Evolutionary conservation across 1,140 invertebrate species (phyloP), one percentile per base, ranked within the genome.

Genomic region (Trigoniulus corallinus): DNA sequence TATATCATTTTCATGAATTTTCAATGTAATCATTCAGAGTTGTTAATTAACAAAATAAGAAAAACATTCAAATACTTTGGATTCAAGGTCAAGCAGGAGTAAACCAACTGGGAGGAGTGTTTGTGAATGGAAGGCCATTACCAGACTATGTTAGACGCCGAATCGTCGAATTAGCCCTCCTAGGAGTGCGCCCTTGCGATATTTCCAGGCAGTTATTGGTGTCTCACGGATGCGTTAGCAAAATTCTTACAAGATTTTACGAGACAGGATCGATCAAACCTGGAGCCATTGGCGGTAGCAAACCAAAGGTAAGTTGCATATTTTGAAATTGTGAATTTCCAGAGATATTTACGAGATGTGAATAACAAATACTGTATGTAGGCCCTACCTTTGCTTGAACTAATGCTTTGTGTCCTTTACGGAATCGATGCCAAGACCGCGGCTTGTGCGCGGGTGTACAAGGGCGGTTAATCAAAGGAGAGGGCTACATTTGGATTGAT

Each of bases 191-290:
- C 49, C 92, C 92, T 10, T 96, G 92, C 66, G 92, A 96, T 69
- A 97, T 96, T 64, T 93, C 88, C 2, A 69, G 92, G 42, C 88
- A 94, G 63, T 72, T 97, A 24, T 74, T 93, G 12, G 94, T 98
- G 4, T 95, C 89, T 0, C 92, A 97, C 64, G 93, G 93, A 55
- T 86, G 84, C 62, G 88, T 93, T n/a, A 93, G 88, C 12, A 97
- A 97, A 73, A 97, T 97, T 55, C 74, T 99, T 12, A 95, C 91
- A 2, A 74, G 93, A 53, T 98, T 94, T 71, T 95, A 93, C 62
- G 87, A 93, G 68, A 93, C 88, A 4, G 88, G 87, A 1, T 89
- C 85, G 42, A 91, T 93, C 49, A 74, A 86, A 59, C 88, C 88
- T 1, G 88, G 87, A 21, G 87, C 84, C 22, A 89, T 92, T 56